phyloP scores from a whole-genome alignment of 2,113 vertebrate genomes.

The Pardalotus punctatus region DNA sequence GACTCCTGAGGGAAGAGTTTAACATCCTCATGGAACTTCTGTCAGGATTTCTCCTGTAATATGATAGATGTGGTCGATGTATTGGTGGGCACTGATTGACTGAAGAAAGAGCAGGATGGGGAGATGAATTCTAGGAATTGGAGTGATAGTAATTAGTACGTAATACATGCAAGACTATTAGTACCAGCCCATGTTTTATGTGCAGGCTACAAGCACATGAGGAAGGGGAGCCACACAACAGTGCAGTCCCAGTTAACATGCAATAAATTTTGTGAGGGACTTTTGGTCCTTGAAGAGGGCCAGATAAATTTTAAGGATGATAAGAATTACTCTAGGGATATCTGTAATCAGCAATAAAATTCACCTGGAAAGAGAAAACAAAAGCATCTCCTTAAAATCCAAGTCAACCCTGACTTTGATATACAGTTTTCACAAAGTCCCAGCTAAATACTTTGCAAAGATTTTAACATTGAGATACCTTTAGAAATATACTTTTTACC shows the following conservation, averaged over 20 bases:
- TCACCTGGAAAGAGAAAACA: neutral
- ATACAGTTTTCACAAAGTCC: neutral
- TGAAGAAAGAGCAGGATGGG: neutral
- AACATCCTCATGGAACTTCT: neutral
- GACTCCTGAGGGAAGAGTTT: neutral
- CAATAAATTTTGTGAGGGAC: neutral
- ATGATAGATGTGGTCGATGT: neutral
- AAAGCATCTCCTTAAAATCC: neutral
- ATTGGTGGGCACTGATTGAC: neutral
- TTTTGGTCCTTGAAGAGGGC: neutral
- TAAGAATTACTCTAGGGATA: neutral
- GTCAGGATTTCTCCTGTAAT: neutral
- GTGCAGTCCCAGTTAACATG: neutral
- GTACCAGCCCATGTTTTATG: neutral
- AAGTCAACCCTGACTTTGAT: neutral
- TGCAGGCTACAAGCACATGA: neutral
- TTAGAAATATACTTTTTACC: neutral
- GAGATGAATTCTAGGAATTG: neutral
- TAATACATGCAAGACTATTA: neutral
- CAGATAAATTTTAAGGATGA: neutral
- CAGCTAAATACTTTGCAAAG: neutral
- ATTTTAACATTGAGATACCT: neutral
- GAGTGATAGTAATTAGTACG: neutral
- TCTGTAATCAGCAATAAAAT: neutral
- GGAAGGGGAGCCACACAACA: neutral